Conservation (phyloP, 2,888 invertebrate genomes). For the Sphinx pinastri region DNA sequence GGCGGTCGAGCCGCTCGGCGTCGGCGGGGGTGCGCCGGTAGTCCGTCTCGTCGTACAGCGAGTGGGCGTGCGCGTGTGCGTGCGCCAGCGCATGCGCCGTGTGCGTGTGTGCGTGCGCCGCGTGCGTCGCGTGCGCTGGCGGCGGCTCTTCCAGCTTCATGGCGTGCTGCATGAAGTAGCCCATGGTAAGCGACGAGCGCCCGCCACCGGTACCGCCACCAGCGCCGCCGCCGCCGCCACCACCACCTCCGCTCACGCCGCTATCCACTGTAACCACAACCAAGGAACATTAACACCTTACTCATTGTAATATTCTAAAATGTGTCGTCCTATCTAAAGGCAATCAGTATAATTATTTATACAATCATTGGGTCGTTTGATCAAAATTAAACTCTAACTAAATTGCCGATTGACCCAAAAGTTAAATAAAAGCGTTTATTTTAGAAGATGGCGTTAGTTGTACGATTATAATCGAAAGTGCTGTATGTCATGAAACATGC, state of each 20-base stretch:
- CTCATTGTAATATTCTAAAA: too few relatives aligned
- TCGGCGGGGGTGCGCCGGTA: slow-evolving; percentile 58
- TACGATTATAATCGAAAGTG: too few relatives aligned
- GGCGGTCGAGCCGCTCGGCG: slow-evolving; percentile 72
- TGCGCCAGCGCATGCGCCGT: slow-evolving; percentile 38
- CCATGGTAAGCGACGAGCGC: slow-evolving; percentile 58
- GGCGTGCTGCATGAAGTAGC: slow-evolving; percentile 67
- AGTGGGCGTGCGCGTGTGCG: slow-evolving; percentile 44
- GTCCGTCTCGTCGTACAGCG: slow-evolving; percentile 57
- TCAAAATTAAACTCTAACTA: too few relatives aligned
- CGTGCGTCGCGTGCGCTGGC: slow-evolving; percentile 49
- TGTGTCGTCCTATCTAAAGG: too few relatives aligned
- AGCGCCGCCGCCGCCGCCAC: slow-evolving; percentile 40
- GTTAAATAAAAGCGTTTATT: too few relatives aligned
- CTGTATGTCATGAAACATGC: too few relatives aligned
- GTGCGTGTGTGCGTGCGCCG: slow-evolving; percentile 41
- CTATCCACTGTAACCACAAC: slow-evolving; percentile 44
- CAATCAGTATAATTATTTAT: too few relatives aligned
- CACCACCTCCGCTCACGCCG: slow-evolving; percentile 39
- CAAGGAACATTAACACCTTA: not conserved
- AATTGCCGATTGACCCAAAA: too few relatives aligned
- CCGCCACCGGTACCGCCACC: slow-evolving; percentile 43
- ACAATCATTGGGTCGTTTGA: too few relatives aligned
- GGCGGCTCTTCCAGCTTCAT: slow-evolving; percentile 73
- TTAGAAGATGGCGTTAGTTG: too few relatives aligned